Conservation (phyloP, 2,888 invertebrate species). For the Tetanocera ferruginea region DNA sequence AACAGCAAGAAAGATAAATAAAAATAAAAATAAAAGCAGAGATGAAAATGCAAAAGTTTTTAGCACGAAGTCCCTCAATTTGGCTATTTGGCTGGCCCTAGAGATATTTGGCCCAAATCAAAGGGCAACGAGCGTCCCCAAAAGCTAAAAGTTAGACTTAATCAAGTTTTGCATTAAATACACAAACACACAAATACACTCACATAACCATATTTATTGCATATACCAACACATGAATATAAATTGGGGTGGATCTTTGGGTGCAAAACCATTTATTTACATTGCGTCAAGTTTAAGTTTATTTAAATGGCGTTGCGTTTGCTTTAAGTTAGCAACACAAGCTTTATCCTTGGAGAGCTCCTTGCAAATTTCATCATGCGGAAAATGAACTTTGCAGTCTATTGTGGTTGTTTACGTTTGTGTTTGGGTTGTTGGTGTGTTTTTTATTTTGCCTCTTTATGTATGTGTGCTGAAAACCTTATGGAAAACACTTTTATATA, state of each 20-base stretch:
- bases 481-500: too few relatives aligned
- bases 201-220: background rate
- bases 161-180: slow-evolving; percentile 22
- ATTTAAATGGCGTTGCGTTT: slow-evolving; percentile 1
- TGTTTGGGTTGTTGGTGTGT: too few relatives aligned
- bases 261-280: background rate
- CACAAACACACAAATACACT: background rate
- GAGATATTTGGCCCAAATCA: background rate
- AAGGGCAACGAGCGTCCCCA: background rate
- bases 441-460: too few relatives aligned
- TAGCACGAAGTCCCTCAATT: background rate
- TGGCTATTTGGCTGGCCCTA: background rate
- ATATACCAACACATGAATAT: too few relatives aligned
- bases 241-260: background rate
- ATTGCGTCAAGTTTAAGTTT: slow-evolving; percentile 1
- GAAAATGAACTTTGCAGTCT: background rate
- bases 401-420: too few relatives aligned
- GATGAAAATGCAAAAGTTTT: background rate
- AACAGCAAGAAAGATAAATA: background rate
- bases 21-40: background rate
- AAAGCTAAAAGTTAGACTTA: slow-evolving; percentile 9
- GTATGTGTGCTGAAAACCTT: too few relatives aligned
- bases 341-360: background rate
- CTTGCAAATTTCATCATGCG: background rate
- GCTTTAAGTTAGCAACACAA: slow-evolving; percentile 8